phyloP scores from a whole-genome alignment of 2,797 vertebrate species.

The Scolopax bukidnonensis region DNA sequence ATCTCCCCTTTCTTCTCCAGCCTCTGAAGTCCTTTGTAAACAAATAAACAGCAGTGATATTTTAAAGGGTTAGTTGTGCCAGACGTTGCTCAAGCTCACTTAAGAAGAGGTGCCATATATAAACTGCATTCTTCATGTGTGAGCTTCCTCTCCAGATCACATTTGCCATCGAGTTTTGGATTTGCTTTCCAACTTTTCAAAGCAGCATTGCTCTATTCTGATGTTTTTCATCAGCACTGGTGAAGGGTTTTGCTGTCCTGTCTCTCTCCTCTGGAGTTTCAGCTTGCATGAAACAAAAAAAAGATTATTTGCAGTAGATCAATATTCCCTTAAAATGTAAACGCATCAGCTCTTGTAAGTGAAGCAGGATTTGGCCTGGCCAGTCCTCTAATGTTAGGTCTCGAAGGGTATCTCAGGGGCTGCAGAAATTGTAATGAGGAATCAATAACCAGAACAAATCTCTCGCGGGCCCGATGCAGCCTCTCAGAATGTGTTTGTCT shows the following conservation, averaged over 20 bases:
- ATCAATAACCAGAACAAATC: slow-evolving; percentile 31
- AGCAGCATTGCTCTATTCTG: neutral
- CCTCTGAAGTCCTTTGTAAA: neutral
- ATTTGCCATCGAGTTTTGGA: neutral
- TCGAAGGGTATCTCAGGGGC: neutral
- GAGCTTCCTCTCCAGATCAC: neutral
- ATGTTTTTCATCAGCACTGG: neutral
- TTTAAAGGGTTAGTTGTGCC: slow-evolving; percentile 5
- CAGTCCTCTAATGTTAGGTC: slow-evolving; percentile 10
- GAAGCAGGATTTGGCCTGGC: slow-evolving; percentile 15
- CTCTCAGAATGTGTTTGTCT: neutral
- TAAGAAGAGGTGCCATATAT: neutral
- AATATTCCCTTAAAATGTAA: slow-evolving; percentile 54
- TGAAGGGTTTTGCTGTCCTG: neutral
- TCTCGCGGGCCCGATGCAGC: neutral
- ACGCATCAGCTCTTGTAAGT: slow-evolving; percentile 12
- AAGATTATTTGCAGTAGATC: slow-evolving; percentile 33
- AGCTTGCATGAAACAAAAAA: slow-evolving; percentile 6
- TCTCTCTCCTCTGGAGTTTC: neutral
- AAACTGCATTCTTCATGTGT: neutral
- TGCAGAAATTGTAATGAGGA: slow-evolving; percentile 26
- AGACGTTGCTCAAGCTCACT: neutral
- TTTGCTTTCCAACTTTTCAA: neutral
- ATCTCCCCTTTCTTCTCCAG: neutral
- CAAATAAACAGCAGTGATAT: neutral